These are phyloP conservation scores for Bergia sp. DNA, from an alignment of 92 coral and sea anemone genomes.

Conservation along the genomic window DNA sequence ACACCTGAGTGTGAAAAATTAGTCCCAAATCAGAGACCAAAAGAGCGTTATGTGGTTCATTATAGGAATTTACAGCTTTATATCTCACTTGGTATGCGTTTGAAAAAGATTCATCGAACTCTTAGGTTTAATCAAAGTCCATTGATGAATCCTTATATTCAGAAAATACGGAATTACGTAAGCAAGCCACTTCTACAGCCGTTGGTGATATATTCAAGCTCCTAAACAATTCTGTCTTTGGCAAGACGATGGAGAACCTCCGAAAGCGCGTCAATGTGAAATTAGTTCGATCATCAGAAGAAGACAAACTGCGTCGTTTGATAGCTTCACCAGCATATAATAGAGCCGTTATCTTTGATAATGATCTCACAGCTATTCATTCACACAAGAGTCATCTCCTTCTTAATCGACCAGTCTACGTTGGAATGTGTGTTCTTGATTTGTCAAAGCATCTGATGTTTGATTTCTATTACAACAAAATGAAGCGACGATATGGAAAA, in stretches of 20 bases:
- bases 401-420: no score
- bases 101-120: no score
- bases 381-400: no score
- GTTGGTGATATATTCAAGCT: not conserved
- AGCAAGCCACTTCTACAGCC: not conserved
- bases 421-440: no score
- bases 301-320: conserved; percentile 11
- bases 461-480: no score
- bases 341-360: no score
- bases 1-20: not conserved
- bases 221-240: conserved; percentile 30
- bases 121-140: conserved; percentile 34
- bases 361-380: no score
- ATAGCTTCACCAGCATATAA: conserved; percentile 5
- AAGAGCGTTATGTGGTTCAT: conserved; percentile 29
- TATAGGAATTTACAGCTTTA: no score
- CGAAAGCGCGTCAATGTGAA: not conserved
- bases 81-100: conserved; percentile 11
- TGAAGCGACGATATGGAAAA: not conserved
- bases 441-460: no score
- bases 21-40: not conserved
- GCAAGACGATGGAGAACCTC: conserved; percentile 38
- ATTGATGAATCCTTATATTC: conserved; percentile 52
- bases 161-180: conserved; percentile 34
- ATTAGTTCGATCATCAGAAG: conserved; percentile 11